A percentile compares a stretch with the other conserved stretches of the same genome.
Conservation (phyloP, 2,113 vertebrate species). For the Trachemys scripta region DNA sequence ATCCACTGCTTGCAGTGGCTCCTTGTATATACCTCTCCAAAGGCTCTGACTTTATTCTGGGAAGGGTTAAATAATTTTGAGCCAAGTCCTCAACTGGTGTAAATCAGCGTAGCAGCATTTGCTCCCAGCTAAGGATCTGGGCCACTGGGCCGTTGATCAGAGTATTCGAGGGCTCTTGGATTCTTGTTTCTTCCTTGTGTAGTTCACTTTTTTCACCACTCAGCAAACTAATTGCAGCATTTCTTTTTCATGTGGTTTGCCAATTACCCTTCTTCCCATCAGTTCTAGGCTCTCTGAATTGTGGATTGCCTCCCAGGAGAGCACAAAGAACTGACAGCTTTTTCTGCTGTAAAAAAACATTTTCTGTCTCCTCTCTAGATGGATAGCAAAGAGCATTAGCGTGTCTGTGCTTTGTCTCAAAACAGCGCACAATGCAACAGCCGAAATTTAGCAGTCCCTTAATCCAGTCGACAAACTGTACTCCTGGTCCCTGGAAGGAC, state of each 20-base stretch:
- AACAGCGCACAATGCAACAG: neutral
- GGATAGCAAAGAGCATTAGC: neutral
- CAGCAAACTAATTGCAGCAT: neutral
- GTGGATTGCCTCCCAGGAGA: fast-evolving
- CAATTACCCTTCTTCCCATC: neutral
- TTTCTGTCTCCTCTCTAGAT: neutral
- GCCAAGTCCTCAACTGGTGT: neutral
- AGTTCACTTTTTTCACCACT: neutral
- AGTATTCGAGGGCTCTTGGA: neutral
- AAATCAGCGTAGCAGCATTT: neutral
- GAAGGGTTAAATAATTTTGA: neutral
- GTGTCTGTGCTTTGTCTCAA: neutral
- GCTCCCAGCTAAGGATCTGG: neutral
- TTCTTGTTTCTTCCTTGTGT: neutral
- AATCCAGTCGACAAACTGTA: neutral
- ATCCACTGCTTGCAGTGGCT: neutral
- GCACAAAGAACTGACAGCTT: neutral
- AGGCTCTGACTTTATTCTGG: neutral
- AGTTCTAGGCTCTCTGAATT: neutral
- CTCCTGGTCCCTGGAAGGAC: neutral
- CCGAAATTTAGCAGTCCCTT: neutral
- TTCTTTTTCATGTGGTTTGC: neutral
- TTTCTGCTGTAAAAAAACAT: neutral
- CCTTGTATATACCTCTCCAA: neutral
- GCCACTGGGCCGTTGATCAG: fast-evolving